Evolutionary conservation across 2,888 invertebrate species (phyloP).

Genomic region (Nemurella pictetii): DNA sequence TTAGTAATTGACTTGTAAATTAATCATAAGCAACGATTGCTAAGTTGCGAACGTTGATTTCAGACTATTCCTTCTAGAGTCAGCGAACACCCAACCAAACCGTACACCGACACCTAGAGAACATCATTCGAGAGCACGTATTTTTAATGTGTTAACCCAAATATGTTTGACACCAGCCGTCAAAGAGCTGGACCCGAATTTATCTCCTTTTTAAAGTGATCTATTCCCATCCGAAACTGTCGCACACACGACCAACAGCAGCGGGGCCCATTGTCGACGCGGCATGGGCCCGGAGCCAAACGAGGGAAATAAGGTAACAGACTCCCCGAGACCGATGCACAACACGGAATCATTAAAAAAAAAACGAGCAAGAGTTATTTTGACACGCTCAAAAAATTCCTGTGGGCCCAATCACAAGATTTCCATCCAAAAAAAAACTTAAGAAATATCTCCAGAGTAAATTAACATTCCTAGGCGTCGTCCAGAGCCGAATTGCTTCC

Average conservation of each 20-base stretch:
- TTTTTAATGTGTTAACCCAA: slow-evolving; percentile 4
- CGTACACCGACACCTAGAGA: neutral
- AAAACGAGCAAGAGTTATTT: neutral
- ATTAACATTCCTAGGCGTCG: neutral
- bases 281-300: neutral
- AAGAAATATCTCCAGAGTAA: neutral
- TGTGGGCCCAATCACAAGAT: neutral
- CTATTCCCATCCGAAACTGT: neutral
- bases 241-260: neutral
- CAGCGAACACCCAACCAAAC: no score
- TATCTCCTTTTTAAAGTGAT: slow-evolving; percentile 20
- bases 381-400: neutral
- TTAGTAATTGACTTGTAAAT: no score
- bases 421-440: neutral
- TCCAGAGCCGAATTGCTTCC: neutral
- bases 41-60: no score
- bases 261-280: neutral
- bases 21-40: no score
- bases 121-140: neutral
- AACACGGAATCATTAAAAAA: neutral
- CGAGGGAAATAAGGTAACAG: neutral
- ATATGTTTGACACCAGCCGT: slow-evolving; percentile 15
- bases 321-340: neutral
- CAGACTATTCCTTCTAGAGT: no score
- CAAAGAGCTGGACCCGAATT: neutral